These are phyloP conservation scores for Oedothorax gibbosus DNA, from an alignment of 1,140 invertebrate genomes.

Conservation along the genomic window DNA sequence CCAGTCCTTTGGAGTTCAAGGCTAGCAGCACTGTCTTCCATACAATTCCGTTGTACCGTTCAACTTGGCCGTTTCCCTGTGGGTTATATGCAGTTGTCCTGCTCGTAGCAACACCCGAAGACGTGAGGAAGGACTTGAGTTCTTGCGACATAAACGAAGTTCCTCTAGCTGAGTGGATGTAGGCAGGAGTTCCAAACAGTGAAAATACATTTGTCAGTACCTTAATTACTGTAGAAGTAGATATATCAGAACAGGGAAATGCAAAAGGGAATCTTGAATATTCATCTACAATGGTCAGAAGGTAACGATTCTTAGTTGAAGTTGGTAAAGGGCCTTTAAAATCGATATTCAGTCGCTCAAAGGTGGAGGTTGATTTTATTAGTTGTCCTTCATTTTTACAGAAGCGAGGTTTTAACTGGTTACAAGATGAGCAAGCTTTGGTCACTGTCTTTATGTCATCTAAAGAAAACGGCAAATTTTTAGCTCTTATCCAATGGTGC, in stretches of 20 bases:
- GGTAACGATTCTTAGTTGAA: conserved; percentile 63
- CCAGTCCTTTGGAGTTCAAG: conserved; percentile 28
- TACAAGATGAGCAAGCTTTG: conserved; percentile 29
- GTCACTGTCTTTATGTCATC: conserved; percentile 42
- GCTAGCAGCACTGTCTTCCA: conserved; percentile 61
- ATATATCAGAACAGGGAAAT: conserved; percentile 62
- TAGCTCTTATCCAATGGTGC: conserved; percentile 60
- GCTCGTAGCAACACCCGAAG: conserved; percentile 51
- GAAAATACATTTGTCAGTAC: conserved; percentile 61
- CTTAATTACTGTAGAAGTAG: conserved; percentile 62
- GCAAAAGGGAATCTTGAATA: conserved; percentile 66
- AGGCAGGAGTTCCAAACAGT: conserved; percentile 62
- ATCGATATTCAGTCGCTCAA: conserved; percentile 65
- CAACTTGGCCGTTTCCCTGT: conserved; percentile 55
- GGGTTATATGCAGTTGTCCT: conserved; percentile 60
- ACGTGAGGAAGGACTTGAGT: conserved; percentile 50
- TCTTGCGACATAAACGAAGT: conserved; percentile 62
- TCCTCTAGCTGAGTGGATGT: conserved; percentile 63
- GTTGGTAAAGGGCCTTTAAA: conserved; percentile 65
- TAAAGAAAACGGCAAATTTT: conserved; percentile 63
- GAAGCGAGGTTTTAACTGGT: conserved; percentile 62
- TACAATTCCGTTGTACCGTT: conserved; percentile 61
- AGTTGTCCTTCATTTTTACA: conserved; percentile 46
- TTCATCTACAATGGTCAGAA: conserved; percentile 65
- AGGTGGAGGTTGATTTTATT: conserved; percentile 64